Evolutionary conservation across 1,140 invertebrate species (phyloP), one percentile per base, ranked within the genome.

Genomic region (Ladona fulva): DNA sequence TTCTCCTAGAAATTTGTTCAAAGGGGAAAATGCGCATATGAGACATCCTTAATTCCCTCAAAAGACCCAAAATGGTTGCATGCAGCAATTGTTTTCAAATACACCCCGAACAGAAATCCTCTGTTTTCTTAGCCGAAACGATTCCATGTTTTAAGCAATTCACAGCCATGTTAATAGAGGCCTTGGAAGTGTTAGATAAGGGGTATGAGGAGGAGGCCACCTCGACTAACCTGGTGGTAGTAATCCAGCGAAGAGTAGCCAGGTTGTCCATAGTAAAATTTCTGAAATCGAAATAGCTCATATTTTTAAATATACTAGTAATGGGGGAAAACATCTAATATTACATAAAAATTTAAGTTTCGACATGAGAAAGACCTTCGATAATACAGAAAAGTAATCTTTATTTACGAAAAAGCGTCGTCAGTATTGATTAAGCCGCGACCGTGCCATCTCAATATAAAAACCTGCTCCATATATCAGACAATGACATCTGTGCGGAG

Each of bases 211-310:
- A 37, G 29, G 29, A 37, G 29, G 29, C 29, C 29, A 37, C 29
- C 29, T 66, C 52, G n/a, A 66, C 52, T 66, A 66, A 66, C 52
- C 52, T 66, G 52, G 5, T 66, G 52, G n/a, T 19, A 66, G 52
- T 19, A 66, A 66, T 66, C 52, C 52, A 66, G 16, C 52, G 52
- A 66, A 66, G 52, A 66, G 52, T 66, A 16, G 14, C 16, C 52
- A 66, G 52, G 52, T 66, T 22, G 52, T 66, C 52, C 52, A 66
- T 66, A 66, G 52, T 66, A 66, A 66, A 66, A 19, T 66, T 66
- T 66, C 52, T 66, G 52, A 66, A 66, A 66, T 22, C 52, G 52
- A 66, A 66, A 66, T 66, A 66, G 52, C 52, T 66, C 52, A 66
- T 16, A 22, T 66, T 66, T 66, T 66, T 66, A 66, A 22, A 66